These are phyloP conservation scores for Gnathonemus longibarbis DNA, from an alignment of 2,113 vertebrate species.

Conservation along the genomic window DNA sequence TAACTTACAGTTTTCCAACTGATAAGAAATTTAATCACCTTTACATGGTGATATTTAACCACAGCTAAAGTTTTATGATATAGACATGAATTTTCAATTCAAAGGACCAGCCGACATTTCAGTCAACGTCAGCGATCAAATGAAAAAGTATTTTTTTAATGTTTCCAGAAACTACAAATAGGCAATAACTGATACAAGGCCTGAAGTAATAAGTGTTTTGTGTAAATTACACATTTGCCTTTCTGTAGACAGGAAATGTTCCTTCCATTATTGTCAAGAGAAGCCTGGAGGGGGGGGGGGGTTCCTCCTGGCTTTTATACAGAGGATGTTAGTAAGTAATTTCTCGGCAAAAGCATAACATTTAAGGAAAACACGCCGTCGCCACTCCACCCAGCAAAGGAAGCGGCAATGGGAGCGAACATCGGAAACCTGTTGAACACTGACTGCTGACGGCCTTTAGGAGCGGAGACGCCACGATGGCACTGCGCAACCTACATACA, in stretches of 20 bases:
- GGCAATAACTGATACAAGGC: background rate
- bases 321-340: background rate
- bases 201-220: background rate
- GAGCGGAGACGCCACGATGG: background rate
- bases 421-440: conserved; percentile 30
- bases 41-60: background rate
- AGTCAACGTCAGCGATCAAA: background rate
- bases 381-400: conserved; percentile 21
- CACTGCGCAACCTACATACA: background rate
- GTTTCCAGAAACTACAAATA: background rate
- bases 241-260: background rate
- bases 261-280: background rate
- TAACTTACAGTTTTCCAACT: background rate
- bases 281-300: background rate
- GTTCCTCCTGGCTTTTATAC: background rate
- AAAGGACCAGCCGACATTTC: background rate
- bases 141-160: background rate
- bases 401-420: background rate
- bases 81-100: background rate
- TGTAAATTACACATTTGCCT: background rate
- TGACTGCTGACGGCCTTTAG: background rate
- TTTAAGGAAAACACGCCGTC: conserved; percentile 9
- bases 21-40: background rate
- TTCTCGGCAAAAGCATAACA: background rate
- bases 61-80: background rate